phyloP scores from a whole-genome alignment of 2,113 vertebrate species.

The Tachycineta bicolor region DNA sequence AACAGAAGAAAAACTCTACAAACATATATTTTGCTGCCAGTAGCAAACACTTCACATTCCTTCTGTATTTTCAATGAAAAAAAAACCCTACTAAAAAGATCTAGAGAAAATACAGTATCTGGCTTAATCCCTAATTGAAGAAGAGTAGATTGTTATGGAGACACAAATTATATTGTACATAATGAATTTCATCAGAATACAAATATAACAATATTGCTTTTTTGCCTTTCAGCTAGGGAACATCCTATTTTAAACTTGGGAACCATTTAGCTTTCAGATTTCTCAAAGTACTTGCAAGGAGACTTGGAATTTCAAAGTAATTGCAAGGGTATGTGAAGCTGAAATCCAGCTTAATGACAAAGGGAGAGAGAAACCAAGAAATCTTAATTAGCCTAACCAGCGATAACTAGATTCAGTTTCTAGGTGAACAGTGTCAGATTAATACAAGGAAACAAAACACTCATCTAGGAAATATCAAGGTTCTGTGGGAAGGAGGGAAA shows the following conservation, averaged over 20 bases:
- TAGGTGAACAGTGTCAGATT: slow-evolving; percentile 13
- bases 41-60: slow-evolving; percentile 39
- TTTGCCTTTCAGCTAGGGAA: slow-evolving; percentile 67
- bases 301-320: slow-evolving; percentile 60
- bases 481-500: neutral
- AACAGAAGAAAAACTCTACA: slow-evolving; percentile 53
- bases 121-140: slow-evolving; percentile 66
- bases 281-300: slow-evolving; percentile 59
- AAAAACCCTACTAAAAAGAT: neutral
- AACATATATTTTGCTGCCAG: slow-evolving; percentile 54
- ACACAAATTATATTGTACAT: slow-evolving; percentile 66
- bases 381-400: slow-evolving; percentile 38
- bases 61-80: slow-evolving; percentile 14
- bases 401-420: slow-evolving; percentile 33
- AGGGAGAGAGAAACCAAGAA: slow-evolving; percentile 25
- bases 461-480: neutral
- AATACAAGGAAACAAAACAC: neutral
- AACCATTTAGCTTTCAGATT: slow-evolving; percentile 68
- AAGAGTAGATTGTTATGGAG: slow-evolving; percentile 66
- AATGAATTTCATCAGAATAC: slow-evolving; percentile 75
- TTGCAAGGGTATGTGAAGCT: slow-evolving; percentile 23
- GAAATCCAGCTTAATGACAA: slow-evolving; percentile 56
- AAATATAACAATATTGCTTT: slow-evolving; percentile 71
- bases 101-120: slow-evolving; percentile 29
- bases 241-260: slow-evolving; percentile 65